phyloP scores from a whole-genome alignment of 2,888 invertebrate genomes.

The Parapristionchus giblindavisi region DNA sequence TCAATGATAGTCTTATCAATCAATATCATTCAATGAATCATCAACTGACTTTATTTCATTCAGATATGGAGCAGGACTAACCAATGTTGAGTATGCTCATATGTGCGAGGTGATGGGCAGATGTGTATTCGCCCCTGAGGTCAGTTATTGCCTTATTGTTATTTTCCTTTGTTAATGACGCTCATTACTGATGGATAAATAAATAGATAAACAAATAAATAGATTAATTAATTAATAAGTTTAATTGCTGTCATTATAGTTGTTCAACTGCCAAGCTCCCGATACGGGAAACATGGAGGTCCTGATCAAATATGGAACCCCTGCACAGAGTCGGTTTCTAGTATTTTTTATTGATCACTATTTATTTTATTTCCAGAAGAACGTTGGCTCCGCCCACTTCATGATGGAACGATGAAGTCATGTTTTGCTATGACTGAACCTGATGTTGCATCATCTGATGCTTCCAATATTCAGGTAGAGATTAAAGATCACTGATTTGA shows the following conservation, averaged over 20 bases:
- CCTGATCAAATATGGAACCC: conserved; percentile 71
- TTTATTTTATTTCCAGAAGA: conserved; percentile 27
- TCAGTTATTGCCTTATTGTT: conserved; percentile 46
- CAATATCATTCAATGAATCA: neutral
- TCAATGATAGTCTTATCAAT: neutral
- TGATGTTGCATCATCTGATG: conserved; percentile 71
- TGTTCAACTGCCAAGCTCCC: conserved; percentile 73
- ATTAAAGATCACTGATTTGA: neutral
- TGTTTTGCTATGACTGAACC: conserved; percentile 73
- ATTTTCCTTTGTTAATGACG: conserved; percentile 13
- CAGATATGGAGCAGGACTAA: conserved; percentile 68
- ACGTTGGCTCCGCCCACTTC: conserved; percentile 70
- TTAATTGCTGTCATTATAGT: conserved; percentile 54
- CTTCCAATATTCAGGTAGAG: conserved; percentile 71
- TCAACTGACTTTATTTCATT: neutral
- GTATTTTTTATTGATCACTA: neutral
- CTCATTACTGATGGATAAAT: too few species aligned
- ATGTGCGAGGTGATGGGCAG: conserved; percentile 73
- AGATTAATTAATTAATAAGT: neutral
- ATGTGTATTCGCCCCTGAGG: conserved; percentile 70
- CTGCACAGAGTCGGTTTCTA: conserved; percentile 69
- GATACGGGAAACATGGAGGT: conserved; percentile 74
- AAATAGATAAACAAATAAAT: too few species aligned
- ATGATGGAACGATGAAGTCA: conserved; percentile 71
- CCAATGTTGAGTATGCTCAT: conserved; percentile 73